Evolutionary conservation across 2,113 vertebrate species (phyloP).

Genomic region (Lophotis ruficrista): DNA sequence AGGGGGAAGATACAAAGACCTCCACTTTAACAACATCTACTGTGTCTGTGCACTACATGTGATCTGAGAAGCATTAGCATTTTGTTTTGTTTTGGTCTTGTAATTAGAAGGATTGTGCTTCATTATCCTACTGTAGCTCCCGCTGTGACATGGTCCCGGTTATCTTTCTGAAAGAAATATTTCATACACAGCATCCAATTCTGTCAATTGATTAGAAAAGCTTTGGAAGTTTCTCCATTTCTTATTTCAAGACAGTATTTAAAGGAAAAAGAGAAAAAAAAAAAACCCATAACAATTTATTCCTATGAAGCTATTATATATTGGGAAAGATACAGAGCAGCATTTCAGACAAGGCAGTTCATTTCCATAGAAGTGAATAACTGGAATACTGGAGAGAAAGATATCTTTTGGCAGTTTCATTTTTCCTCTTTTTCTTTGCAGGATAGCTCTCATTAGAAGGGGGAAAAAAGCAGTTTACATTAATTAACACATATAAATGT

Average conservation of each 20-base stretch:
- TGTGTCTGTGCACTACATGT: background rate
- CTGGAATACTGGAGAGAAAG: background rate
- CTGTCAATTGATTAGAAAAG: background rate
- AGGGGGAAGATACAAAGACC: background rate
- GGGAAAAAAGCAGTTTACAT: background rate
- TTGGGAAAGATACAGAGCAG: background rate
- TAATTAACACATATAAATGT: background rate
- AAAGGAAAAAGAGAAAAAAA: background rate
- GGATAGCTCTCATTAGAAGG: background rate
- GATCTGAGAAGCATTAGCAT: conserved; percentile 12
- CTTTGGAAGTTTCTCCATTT: background rate
- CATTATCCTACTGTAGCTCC: conserved; percentile 45
- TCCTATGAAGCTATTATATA: background rate
- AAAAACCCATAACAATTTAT: background rate
- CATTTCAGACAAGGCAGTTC: background rate
- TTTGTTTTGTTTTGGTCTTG: conserved; percentile 36
- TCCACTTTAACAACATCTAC: background rate
- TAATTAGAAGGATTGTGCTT: conserved; percentile 51
- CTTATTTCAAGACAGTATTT: background rate
- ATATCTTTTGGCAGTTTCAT: accelerated
- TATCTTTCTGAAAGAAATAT: background rate
- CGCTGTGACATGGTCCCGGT: background rate
- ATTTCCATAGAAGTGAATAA: background rate
- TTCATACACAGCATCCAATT: background rate
- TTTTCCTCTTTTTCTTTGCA: background rate